Conservation (phyloP, 2,797 vertebrate species). For the Cossypha niveicapilla region DNA sequence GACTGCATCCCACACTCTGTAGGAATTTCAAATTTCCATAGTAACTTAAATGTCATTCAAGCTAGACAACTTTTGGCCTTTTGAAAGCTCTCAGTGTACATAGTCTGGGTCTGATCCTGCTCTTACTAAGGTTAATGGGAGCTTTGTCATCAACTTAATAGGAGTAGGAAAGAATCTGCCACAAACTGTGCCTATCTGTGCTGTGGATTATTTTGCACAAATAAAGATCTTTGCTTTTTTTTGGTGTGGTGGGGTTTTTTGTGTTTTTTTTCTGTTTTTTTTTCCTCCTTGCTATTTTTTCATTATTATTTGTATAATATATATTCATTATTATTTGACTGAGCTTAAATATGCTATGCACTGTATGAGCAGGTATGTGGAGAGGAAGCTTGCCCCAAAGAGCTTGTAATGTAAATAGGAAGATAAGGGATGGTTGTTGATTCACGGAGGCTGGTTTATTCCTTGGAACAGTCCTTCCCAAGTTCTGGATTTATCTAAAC, state of each 20-base stretch:
- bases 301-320: background rate
- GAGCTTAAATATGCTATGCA: background rate
- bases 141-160: conserved; percentile 29
- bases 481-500: background rate
- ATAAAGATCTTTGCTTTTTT: background rate
- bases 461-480: background rate
- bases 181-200: background rate
- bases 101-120: background rate
- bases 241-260: too few species aligned
- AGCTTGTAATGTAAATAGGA: background rate
- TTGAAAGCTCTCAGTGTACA: background rate
- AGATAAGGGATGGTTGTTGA: background rate
- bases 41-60: conserved; percentile 22
- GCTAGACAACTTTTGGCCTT: background rate
- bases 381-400: background rate
- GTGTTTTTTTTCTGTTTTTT: too few species aligned
- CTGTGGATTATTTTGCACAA: background rate
- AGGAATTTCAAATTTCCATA: conserved; percentile 16
- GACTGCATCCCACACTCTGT: background rate
- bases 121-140: conserved; percentile 12
- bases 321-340: background rate
- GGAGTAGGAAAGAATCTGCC: conserved; percentile 42
- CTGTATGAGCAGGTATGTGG: background rate
- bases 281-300: background rate
- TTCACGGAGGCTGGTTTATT: background rate